phyloP scores from a whole-genome alignment of 2,113 vertebrate genomes.

The Enhydra lutris region DNA sequence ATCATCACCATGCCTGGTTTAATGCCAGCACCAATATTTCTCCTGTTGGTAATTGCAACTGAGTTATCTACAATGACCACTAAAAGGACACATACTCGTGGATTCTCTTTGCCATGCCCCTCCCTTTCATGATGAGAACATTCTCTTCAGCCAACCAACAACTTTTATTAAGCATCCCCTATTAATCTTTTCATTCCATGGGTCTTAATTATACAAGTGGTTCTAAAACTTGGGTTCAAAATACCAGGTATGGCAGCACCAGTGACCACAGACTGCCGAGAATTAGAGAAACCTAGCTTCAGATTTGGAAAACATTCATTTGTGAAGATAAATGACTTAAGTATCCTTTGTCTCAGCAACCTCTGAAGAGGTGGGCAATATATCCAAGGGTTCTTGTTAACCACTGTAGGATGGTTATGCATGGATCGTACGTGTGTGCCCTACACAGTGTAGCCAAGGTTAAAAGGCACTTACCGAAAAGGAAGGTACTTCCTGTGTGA shows the following conservation, averaged over 20 bases:
- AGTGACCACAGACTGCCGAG: background rate
- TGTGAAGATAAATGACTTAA: background rate
- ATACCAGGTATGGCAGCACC: background rate
- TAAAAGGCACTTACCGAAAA: background rate
- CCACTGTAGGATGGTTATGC: background rate
- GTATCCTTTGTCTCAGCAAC: background rate
- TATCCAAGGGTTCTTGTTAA: background rate
- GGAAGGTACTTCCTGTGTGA: background rate
- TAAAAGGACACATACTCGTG: background rate
- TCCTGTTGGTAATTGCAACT: background rate
- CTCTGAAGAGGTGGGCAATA: background rate
- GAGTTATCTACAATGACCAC: background rate
- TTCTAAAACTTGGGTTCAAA: background rate
- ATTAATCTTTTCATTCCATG: background rate
- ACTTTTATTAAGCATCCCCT: background rate
- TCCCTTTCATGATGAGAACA: background rate
- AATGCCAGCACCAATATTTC: background rate
- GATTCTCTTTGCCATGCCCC: background rate
- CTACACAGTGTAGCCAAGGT: background rate
- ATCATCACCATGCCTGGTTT: background rate
- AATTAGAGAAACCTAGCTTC: background rate
- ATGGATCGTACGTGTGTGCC: rapidly evolving
- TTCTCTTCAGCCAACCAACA: background rate
- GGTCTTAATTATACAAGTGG: background rate
- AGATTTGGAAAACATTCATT: background rate